Percentiles rank a stretch among this genome's conserved stretches.
These are phyloP conservation scores for Amazona finschi DNA, from an alignment of 2,797 vertebrate genomes.

Conservation along the genomic window DNA sequence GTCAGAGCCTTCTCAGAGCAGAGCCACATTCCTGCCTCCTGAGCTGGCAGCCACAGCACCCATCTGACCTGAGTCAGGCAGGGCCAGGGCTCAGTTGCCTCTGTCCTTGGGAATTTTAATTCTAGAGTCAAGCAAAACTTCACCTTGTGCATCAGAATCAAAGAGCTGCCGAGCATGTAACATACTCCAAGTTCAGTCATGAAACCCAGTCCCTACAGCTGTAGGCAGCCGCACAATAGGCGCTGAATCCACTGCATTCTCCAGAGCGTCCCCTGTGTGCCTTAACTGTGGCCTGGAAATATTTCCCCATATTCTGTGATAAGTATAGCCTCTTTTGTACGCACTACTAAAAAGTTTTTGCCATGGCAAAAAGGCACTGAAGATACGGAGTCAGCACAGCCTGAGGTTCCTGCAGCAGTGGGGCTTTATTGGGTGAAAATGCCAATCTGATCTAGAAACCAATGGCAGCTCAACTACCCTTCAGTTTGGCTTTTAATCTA, in stretches of 20 bases:
- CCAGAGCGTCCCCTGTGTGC: background rate
- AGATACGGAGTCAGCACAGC: background rate
- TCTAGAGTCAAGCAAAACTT: background rate
- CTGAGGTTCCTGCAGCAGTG: background rate
- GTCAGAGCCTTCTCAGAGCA: background rate
- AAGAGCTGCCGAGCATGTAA: background rate
- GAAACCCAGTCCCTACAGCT: background rate
- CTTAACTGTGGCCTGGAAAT: background rate
- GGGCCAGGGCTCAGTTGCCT: background rate
- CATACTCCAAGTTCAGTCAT: background rate
- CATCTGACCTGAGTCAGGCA: background rate
- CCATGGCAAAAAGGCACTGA: background rate
- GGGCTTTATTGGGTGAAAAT: background rate
- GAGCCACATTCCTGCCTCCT: accelerated
- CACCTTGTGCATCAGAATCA: background rate
- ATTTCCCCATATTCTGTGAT: background rate
- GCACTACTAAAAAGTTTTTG: background rate
- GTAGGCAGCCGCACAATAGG: background rate
- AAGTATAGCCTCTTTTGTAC: background rate
- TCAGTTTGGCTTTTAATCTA: background rate
- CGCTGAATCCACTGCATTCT: background rate
- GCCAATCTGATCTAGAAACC: background rate
- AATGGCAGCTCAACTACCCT: background rate
- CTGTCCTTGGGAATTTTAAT: background rate
- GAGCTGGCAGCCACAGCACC: background rate